Percentiles rank a stretch among this genome's conserved stretches.
phyloP scores from a whole-genome alignment of 2,888 invertebrate genomes.

The Metopia argyrocephala region DNA sequence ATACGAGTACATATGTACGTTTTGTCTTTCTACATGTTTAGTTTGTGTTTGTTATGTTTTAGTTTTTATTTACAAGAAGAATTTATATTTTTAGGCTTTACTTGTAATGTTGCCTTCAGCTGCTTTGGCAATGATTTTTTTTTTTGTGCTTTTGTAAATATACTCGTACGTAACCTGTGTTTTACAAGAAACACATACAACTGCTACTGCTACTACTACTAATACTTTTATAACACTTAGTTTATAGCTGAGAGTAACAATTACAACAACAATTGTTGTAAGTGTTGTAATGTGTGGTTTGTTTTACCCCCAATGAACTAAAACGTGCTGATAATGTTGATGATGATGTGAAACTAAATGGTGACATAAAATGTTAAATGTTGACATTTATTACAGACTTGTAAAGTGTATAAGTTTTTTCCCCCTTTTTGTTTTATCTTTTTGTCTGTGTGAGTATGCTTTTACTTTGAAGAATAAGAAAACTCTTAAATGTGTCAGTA shows the following conservation, averaged over 20 bases:
- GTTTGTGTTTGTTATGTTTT: too few relatives aligned
- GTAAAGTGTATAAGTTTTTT: conserved; percentile 3
- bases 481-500: background rate
- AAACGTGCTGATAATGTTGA: conserved; percentile 51
- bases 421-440: too few relatives aligned
- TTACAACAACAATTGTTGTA: background rate
- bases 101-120: background rate
- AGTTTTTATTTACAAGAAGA: background rate
- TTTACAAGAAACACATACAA: too few relatives aligned
- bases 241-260: too few relatives aligned
- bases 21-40: background rate
- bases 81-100: background rate
- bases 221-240: too few relatives aligned
- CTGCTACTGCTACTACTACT: too few relatives aligned
- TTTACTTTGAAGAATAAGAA: background rate
- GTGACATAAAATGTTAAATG: conserved; percentile 55
- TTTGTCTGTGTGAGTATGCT: background rate
- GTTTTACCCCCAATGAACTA: background rate
- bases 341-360: conserved; percentile 5
- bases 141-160: background rate
- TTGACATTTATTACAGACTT: conserved; percentile 41
- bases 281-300: background rate
- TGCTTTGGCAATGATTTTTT: background rate
- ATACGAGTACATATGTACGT: background rate
- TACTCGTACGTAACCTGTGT: too few relatives aligned